Evolutionary conservation across 2,797 vertebrate species (phyloP), one percentile per base, ranked within the genome.

Genomic region (Caiman crocodilus): DNA sequence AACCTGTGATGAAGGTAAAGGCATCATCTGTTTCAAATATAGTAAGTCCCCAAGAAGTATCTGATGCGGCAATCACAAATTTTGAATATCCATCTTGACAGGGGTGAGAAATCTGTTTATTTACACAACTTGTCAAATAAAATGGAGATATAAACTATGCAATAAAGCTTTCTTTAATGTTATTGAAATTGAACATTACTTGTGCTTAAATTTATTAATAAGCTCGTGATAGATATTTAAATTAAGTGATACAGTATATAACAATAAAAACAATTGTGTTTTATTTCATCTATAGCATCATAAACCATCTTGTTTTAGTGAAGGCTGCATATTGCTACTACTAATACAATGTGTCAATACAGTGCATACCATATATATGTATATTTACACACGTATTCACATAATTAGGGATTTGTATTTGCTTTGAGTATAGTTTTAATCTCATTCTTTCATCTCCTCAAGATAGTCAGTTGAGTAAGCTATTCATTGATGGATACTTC

Each of bases 1-100:
- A 59, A 94, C 98, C 58, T 99, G 99, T 94, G 98, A 98, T 75
- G 97, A 99, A 98, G 99, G 99, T 99, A 97, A 98, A 32, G 42
- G 75, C 28, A 42, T 1, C 14, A 50, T 64, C 17, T 0, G 7
- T 90, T 90, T 84, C 76, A 75, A 87, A 79, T 88, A 32, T 4
- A 4, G 18, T 55, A 75, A 85, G 50, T 93, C 61, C 5, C 20
- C 59, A 20, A 90, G 85, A 23, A 21, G 21, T 90, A 18, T 32
- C 73, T 25, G 64, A 30, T 35, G 17, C 35, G 58, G 75, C 30
- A 84, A 73, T 42, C 64, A 6, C 23, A 90, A 90, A 58, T 55
- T 12, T 2, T 84, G 59, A n/a, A 32, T 76, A 14, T 77, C 84
- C 3, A 1, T 93, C 81, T 55, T 81, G 63, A 79, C 20, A 77